Percentiles rank a stretch among this genome's conserved stretches.
phyloP scores from a whole-genome alignment of 2,888 invertebrate genomes.

The Mimumesa dahlbomi region DNA sequence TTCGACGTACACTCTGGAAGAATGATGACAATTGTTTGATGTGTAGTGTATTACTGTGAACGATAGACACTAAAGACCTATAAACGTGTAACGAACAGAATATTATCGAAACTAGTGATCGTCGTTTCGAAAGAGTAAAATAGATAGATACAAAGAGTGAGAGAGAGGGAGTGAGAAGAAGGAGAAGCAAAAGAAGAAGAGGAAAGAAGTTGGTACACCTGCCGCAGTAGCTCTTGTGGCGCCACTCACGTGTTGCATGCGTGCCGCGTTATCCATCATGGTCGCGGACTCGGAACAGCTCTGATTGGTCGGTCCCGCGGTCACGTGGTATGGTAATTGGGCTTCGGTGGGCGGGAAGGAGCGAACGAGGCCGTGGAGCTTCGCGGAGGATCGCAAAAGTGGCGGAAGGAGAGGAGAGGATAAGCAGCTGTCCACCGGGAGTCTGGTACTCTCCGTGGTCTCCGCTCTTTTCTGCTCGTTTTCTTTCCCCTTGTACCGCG shows the following conservation, averaged over 20 bases:
- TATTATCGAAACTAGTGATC: neutral
- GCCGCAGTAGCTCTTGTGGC: constrained; percentile 76
- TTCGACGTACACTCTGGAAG: too few species aligned
- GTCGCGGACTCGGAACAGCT: constrained; percentile 81
- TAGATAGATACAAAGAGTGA: neutral
- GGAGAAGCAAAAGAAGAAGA: neutral
- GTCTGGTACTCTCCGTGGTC: constrained; percentile 60
- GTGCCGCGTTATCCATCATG: constrained; percentile 83
- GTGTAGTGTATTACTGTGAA: too few species aligned
- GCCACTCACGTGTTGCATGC: constrained; percentile 79
- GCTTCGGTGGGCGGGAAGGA: constrained; percentile 82
- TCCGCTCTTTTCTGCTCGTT: constrained; percentile 57
- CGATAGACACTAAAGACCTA: too few species aligned
- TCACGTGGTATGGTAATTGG: constrained; percentile 86
- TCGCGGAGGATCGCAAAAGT: constrained; percentile 69
- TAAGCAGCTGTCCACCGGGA: constrained; percentile 68
- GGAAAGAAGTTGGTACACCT: constrained; percentile 77
- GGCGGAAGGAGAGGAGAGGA: constrained; percentile 68
- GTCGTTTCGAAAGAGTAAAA: neutral
- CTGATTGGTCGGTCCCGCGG: constrained; percentile 77
- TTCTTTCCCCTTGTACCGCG: constrained; percentile 42
- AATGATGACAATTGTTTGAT: too few species aligned
- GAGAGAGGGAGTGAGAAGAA: neutral
- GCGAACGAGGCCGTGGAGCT: constrained; percentile 65
- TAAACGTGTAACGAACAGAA: too few species aligned